Evolutionary conservation across 2,113 vertebrate species (phyloP).

Genomic region (Phyllostomus hastatus): DNA sequence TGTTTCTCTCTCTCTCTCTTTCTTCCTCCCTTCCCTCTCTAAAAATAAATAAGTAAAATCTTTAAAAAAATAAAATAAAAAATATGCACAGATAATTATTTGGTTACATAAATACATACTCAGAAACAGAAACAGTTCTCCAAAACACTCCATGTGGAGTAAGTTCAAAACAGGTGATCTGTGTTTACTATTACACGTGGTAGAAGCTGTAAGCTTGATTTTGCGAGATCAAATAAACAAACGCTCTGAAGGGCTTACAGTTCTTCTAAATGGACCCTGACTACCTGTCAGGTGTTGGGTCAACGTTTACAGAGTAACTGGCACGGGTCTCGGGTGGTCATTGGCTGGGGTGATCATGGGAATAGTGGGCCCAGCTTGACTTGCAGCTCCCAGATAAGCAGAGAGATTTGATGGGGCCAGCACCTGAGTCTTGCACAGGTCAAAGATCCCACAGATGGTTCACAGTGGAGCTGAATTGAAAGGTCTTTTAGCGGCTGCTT

Average conservation of each 20-base stretch:
- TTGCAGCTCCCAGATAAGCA: not conserved
- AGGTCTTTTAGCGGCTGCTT: not conserved
- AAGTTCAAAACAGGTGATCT: not conserved
- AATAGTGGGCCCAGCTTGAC: not conserved
- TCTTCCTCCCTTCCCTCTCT: too few species aligned
- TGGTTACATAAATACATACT: slow-evolving; percentile 32
- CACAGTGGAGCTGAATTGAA: not conserved
- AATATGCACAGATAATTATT: not conserved
- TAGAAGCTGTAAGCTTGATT: not conserved
- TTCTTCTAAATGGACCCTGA: not conserved
- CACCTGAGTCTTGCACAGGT: not conserved
- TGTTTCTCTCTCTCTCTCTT: too few species aligned
- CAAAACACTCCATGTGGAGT: not conserved
- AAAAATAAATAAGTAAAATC: too few species aligned
- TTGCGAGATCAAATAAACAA: not conserved
- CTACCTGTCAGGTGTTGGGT: not conserved
- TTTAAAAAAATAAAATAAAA: not conserved
- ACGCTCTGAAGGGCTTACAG: not conserved
- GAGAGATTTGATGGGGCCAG: not conserved
- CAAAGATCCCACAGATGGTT: not conserved
- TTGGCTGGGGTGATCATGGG: not conserved
- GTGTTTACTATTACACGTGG: not conserved
- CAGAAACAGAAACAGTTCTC: not conserved
- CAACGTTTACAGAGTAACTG: not conserved
- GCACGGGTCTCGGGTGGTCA: not conserved